Evolutionary conservation across 1,140 invertebrate species (phyloP), one percentile per base, ranked within the genome.

Genomic region (Bombus consobrinus): DNA sequence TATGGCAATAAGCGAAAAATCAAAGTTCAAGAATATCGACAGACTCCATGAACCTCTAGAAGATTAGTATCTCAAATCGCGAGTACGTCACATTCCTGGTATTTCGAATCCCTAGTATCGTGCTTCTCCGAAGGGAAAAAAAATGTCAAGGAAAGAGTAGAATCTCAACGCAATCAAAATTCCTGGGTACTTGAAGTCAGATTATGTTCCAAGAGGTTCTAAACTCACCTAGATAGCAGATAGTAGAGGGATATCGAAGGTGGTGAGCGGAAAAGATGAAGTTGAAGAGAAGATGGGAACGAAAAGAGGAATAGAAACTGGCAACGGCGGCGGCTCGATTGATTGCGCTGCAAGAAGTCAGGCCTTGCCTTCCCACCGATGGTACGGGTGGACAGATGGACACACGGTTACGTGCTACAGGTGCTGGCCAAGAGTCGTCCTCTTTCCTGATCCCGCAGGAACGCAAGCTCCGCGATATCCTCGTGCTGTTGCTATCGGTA

Each of bases 301-400:
- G 62, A 69, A 73, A 86, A 71, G 83, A 75, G 83, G 72, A 71
- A 74, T 88, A 87, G 80, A 71, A 87, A 74, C 81, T 76, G 80
- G 84, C 64, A 71, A 78, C 75, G 78, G 84, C 86, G 89, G 92
- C 93, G 93, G 93, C 91, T 90, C 93, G 93, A 93, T 94, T 94
- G 92, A 94, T 94, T 94, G 90, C 90, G 34, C 76, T 84, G 87
- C 91, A 92, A 93, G 92, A 92, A 93, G 89, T 76, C 85, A 79
- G 86, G 34, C 72, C 86, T 92, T 86, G 89, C 81, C 92, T 93
- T 93, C 92, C 88, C 91, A 89, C 90, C 90, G 91, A 90, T 88
- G 76, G 68, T 81, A 88, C 71, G 82, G 81, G 88, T 81, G 89
- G 81, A 92, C 92, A 92, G 92, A 92, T 92, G 93, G 88, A 93